Evolutionary conservation across 2,888 invertebrate genomes (phyloP), one percentile per base, ranked within the genome.

Genomic region (Diadegma fenestrale): DNA sequence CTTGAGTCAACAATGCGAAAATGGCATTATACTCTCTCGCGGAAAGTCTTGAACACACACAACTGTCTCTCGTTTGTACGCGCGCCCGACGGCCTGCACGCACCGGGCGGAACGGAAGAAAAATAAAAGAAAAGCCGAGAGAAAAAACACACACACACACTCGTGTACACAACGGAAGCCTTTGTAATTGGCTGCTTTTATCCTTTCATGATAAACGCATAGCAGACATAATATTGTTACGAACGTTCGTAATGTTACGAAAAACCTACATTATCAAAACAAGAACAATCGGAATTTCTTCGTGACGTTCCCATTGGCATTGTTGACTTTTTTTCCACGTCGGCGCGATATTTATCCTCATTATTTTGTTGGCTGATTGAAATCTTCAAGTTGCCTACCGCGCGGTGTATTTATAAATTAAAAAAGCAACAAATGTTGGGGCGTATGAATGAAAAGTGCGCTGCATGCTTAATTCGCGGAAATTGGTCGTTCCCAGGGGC

Each of bases 1-100:
- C 84, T 84, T 80, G 84, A 73, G 73, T 80, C 72, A 72, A 77
- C 84, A 77, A 77, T 68, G 63, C 33, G 51, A 84, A 80, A 84
- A 80, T 77, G 61, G 61, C 77, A 58, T 77, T 45, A 58, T n/a
- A n/a, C n/a, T n/a, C 63, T 63, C 75, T 63, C 48, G n/a, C 48
- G 22, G 43, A 10, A 58, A 66, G 72, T 45, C 77, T 80, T 58
- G 76, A 64, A 17, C 58, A 77, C 80, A 77, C 80, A 84, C 77
- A 77, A 84, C 68, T 22, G 69, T 7, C 10, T 12, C 33, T 37
- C 37, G 37, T 37, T 37, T 37, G 10, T 8, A 37, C 37, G 7
- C 7, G 37, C 37, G 4, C 33, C 1, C 33, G 37, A 37, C 37
- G 33, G n/a, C n/a, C n/a, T 12, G 76, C 33, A 30, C 58, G 43